Percentiles rank a stretch among this genome's conserved stretches.
Conservation (phyloP, 2,113 vertebrate genomes). For the Smithornis capensis region DNA sequence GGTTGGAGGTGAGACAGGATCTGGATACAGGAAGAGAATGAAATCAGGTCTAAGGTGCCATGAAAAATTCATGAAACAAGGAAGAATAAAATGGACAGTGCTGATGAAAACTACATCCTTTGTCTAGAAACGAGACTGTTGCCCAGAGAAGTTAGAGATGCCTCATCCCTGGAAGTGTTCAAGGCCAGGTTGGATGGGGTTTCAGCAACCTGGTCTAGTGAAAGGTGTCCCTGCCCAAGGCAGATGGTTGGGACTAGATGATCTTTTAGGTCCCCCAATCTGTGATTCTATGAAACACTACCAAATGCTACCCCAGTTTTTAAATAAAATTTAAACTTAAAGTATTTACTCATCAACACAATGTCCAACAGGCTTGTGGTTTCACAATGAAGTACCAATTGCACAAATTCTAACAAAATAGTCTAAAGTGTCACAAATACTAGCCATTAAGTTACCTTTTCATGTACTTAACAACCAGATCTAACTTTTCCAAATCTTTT, state of each 20-base stretch:
- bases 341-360: not conserved
- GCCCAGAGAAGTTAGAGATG: not conserved
- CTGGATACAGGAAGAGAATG: not conserved
- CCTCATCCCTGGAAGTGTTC: not conserved
- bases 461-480: slow-evolving; percentile 98
- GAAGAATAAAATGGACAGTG: not conserved
- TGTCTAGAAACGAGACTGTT: not conserved
- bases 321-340: not conserved
- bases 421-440: not conserved
- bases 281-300: not conserved
- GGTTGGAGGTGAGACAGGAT: not conserved
- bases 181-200: not conserved
- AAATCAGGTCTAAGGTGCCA: not conserved
- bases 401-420: not conserved
- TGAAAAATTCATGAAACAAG: not conserved
- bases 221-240: not conserved
- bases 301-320: not conserved
- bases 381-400: not conserved
- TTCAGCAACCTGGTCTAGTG: not conserved
- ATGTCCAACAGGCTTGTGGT: not conserved
- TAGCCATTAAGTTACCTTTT: slow-evolving; percentile 78
- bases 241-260: no score
- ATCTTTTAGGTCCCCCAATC: not conserved
- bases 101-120: not conserved
- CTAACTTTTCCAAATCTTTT: slow-evolving; percentile 94